Base-by-base conservation (phyloP, 2,797 vertebrate species). In the Nasua narica region DNA sequence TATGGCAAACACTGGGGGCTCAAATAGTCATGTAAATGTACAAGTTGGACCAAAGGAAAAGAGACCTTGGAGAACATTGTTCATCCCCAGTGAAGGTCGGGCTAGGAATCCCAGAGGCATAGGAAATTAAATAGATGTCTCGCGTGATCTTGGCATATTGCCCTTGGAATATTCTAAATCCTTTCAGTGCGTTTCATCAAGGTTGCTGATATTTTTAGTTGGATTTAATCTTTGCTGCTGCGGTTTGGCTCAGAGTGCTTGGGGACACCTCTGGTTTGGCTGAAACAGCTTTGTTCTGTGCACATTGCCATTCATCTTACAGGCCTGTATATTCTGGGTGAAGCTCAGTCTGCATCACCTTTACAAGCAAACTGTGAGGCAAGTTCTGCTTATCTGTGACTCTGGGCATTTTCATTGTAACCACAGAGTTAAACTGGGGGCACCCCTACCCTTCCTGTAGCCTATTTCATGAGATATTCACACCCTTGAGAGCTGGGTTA, bases 131-230 rank as follows among this genome's bases (percentile, higher is more conserved):
- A 93, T 83, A 21, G 82, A 50, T 79, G 9, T 86, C 93, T 83
- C 62, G 40, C 27, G 3, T 60, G 91, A 78, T 87, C 37, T 93
- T 87, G 67, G 90, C 87, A 46, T 65, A 62, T 86, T 93, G 89
- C 86, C 77, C 77, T 93, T 92, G 83, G 72, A 93, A 94, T 97
- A 96, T 76, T 90, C 79, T 93, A 91, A 94, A 83, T 96, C 85
- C 82, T 94, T 93, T 95, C 43, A 52, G 79, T 93, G 96, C 56
- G 88, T 91, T 94, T 94, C 54, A 79, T 96, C 83, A 54, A 56
- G 65, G 74, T 94, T 94, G 84, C 77, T 92, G 60, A 29, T 96
- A 70, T 81, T 96, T 97, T 96, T 90, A 83, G 93, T 90, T 77
- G 82, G 78, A 93, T 93, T 90, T 92, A 52, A 95, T 95, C 87